Evolutionary conservation across 2,113 vertebrate species (phyloP).

Genomic region (Petaurus breviceps): DNA sequence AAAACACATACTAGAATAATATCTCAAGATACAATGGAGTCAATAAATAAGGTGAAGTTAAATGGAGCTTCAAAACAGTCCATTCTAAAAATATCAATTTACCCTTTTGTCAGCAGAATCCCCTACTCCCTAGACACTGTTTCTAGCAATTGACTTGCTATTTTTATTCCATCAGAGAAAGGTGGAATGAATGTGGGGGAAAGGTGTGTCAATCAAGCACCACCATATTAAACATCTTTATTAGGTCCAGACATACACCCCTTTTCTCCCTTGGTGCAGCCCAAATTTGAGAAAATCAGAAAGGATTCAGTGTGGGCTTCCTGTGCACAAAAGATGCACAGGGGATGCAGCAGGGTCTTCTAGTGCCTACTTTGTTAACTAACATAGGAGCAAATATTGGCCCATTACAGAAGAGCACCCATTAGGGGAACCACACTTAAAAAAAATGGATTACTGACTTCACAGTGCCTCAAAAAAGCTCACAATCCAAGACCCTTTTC

Average conservation of each 20-base stretch:
- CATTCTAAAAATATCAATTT: neutral
- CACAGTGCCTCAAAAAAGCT: neutral
- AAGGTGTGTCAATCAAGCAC: neutral
- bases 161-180: neutral
- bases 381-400: neutral
- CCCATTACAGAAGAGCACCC: neutral
- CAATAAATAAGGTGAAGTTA: neutral
- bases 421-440: too few relatives aligned
- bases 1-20: conserved; percentile 55
- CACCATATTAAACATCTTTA: neutral
- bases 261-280: neutral
- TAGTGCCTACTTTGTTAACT: neutral
- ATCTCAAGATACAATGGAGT: conserved; percentile 18
- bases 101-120: neutral
- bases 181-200: neutral
- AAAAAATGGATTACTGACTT: neutral
- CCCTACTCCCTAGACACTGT: neutral
- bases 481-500: neutral
- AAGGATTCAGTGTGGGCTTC: neutral
- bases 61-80: neutral
- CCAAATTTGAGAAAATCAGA: neutral
- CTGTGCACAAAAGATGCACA: neutral
- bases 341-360: neutral
- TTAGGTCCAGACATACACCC: neutral
- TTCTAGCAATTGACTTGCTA: neutral